Base-by-base conservation (phyloP, 2,797 vertebrate species). In the Cirrhinus molitorella region DNA sequence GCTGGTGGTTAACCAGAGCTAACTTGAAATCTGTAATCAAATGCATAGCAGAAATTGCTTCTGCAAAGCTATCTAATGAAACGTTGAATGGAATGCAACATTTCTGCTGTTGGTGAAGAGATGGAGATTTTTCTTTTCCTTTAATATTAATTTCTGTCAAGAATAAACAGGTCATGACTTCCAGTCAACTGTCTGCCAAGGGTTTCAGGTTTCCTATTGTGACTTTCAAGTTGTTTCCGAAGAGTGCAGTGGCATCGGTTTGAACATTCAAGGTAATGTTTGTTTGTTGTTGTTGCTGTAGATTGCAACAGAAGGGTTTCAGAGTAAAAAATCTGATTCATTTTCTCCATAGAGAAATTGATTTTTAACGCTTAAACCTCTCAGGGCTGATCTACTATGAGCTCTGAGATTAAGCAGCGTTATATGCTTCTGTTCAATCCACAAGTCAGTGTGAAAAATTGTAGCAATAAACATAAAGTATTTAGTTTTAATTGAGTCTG, bases 11-110 rank as follows among this genome's bases (percentile, higher is more conserved):
- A 84, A 80, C 88, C 87, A 49, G 86, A 90, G 80, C 84, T 77
- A 80, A 31, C 75, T 81, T 84, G 80, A 57, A 67, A 81, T 90
- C 79, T 89, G 87, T 80, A 87, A 87, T 87, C 88, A 85, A 66
- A 83, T 78, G 74, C 86, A 86, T 28, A 79, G 73, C 81, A 76
- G 53, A 57, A 81, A 49, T 49, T 59, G 79, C 74, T 83, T 90
- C 85, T 79, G 83, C 83, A 65, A 51, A 19, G 10, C 70, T 65
- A 21, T 70, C 67, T 21, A 8, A 40, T 31, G 49, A 37, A 25
- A 63, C 31, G 28, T 73, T 49, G 43, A 37, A 71, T 31, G n/a
- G 25, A 80, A 13, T 77, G 14, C 40, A 61, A 23, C 21, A 23
- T 47, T 71, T 71, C 37, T 63, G 43, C 23, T 63, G 37, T 23